Conservation (phyloP, 2,113 vertebrate genomes). For the Peromyscus californicus region DNA sequence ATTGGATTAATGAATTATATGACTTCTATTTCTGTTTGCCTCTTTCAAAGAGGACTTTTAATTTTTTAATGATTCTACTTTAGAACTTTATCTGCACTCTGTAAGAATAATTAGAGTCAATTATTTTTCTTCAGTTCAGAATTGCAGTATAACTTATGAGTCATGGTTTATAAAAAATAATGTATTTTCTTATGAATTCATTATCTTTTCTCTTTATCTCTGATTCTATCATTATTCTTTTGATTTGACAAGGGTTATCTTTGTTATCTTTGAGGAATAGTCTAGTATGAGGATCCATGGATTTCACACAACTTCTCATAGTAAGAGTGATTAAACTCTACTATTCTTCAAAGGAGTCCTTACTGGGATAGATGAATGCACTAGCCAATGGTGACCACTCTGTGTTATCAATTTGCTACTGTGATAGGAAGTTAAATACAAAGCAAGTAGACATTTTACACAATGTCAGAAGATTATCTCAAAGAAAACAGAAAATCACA, state of each 20-base stretch:
- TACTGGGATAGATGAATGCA: not conserved
- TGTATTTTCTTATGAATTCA: not conserved
- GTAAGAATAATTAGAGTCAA: not conserved
- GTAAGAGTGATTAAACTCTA: not conserved
- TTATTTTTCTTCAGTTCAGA: not conserved
- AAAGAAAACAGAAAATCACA: not conserved
- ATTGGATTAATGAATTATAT: not conserved
- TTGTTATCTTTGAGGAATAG: not conserved
- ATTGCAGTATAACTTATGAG: not conserved
- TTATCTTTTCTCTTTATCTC: not conserved
- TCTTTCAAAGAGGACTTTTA: not conserved
- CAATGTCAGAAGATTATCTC: not conserved
- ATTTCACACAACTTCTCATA: not conserved
- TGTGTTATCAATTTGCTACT: not conserved
- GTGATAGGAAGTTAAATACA: not conserved
- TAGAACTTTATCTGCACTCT: not conserved
- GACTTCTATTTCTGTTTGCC: slow-evolving; percentile 12
- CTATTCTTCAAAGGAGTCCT: not conserved
- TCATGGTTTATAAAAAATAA: not conserved
- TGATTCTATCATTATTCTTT: not conserved
- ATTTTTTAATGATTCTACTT: not conserved
- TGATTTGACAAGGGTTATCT: not conserved
- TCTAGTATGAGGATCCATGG: not conserved
- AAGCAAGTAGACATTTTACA: not conserved
- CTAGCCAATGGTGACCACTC: not conserved